Base-by-base conservation (phyloP, 30 jellyfish, hydroid and myxozoan species). In the Hydractinia echinata region DNA sequence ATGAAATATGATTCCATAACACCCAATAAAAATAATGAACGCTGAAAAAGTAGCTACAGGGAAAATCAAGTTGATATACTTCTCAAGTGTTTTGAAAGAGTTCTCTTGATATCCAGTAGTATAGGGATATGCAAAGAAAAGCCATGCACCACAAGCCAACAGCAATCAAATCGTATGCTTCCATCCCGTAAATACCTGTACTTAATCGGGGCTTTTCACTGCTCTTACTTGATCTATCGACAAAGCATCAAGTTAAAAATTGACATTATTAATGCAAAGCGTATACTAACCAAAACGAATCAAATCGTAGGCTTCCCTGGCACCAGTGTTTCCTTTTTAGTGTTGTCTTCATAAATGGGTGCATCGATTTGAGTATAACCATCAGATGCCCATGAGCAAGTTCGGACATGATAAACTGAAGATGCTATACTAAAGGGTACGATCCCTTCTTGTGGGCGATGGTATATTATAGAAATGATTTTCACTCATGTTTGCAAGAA, bases 301-400 rank as follows among this genome's bases (percentile, higher is more conserved):
- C 69, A 58, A 13, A 18, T 58, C 16, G 19, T 58, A 58, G 15
- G 19, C 19, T 13, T 58, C 19, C 19, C 3, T 13, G 18, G 69
- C 69, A 13, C 15, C 69, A 58, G 19, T 16, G 19, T 58, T 58
- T 58, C 19, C 69, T 11, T 13, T n/a, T 16, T 58, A 58, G 69
- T 58, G 69, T 58, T 58, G 69, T 58, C 3, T 16, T 16, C 69
- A 58, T 58, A 18, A 11, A 58, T 11, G 69, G 69, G 3, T 58
- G 69, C 69, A 58, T 58, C 16, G 69, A 58, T 58, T 58, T 58
- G 15, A 58, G 69, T 11, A 58, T 58, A 13, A 58, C 69, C 69
- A 58, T 58, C 15, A 18, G 15, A 58, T 16, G 18, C 69, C 69
- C 15, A 58, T 16, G 19, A 58, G 19, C 69, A 58, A 58, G 19